Evolutionary conservation across 1,140 invertebrate genomes (phyloP), one percentile per base, ranked within the genome.

Genomic region (Linepithema humile): DNA sequence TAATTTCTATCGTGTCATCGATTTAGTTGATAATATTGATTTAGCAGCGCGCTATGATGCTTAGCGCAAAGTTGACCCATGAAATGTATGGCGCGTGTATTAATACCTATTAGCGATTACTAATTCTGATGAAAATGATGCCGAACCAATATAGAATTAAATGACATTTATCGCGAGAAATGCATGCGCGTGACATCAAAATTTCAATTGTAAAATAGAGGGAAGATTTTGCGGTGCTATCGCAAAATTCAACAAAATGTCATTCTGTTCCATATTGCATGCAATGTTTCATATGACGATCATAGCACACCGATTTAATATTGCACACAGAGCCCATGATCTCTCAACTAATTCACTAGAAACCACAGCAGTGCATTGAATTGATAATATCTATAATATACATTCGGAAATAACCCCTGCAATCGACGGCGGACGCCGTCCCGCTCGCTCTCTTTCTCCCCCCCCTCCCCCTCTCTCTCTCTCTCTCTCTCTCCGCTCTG

Each of bases 321-420:
- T 69, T 69, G 75, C 64, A 80, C 35, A 53, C 48, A 20, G 60
- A 65, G 32, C 74, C 10, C 60, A 77, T 80, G 48, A 80, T 80
- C 35, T 80, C 65, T 80, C 64, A 70, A 80, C 64, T 80, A 80
- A 80, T 80, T 80, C 75, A 80, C 64, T 80, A 80, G 75, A 70
- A 80, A 80, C 64, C 64, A 80, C 64, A 70, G 75, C 26, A 50
- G 62, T 70, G 64, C 64, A 80, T 70, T 80, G 64, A 80, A 80
- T 80, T 80, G 75, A 80, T 80, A 80, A 69, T 80, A 80, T 80
- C 75, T 80, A 80, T 80, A 80, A 80, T 80, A 80, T 69, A 80
- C 75, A 80, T 80, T 80, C 50, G 75, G 64, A 80, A 80, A 80
- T 80, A 80, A 80, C 48, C 75, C 50, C 75, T 55, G 64, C 48